Evolutionary conservation across 2,113 vertebrate genomes (phyloP), one percentile per base, ranked within the genome.

Genomic region (Neolamprologus longior): DNA sequence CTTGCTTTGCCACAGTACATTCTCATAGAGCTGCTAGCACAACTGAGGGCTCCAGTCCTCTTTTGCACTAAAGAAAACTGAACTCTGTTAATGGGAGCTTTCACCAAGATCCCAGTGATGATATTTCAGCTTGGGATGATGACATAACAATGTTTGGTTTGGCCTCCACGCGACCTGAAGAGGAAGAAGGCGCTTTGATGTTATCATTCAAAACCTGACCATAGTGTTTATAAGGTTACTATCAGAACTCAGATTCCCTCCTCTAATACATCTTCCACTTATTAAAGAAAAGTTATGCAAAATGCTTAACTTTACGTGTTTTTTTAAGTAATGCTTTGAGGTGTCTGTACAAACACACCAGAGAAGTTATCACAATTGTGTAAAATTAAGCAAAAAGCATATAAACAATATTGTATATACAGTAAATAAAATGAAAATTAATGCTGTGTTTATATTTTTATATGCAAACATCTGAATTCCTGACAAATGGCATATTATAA

Each of bases 71-170:
- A 47, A 63, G n/a, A 42, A 17, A 14, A 54, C 13, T 40, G 26
- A 68, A 81, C 45, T 61, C 9, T 83, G 71, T 86, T 35, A 79
- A 58, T 83, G n/a, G 33, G 40, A 83, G 54, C 21, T 55, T 71
- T 85, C 9, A 68, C 26, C 54, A 82, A 86, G 52, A 71, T 33
- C 45, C 31, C 14, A 28, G 40, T 45, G 80, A 76, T 52, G 80
- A 73, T 84, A 47, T 50, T 33, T 37, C 35, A 85, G 50, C 14
- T 68, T 15, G 26, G 21, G 35, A 17, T 21, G 31, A 55, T 85
- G 88, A 87, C 80, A 82, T 87, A 57, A 81, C 52, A 9, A 17
- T 89, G 85, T 93, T 87, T 80, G 15, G 26, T 66, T 87, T 82
- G 88, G 86, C 63, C n/a, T 31, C 37, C 4, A 40, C 1, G 12